phyloP scores from a whole-genome alignment of 64 coral and sea anemone species.

The Astreopora myriophthalma region DNA sequence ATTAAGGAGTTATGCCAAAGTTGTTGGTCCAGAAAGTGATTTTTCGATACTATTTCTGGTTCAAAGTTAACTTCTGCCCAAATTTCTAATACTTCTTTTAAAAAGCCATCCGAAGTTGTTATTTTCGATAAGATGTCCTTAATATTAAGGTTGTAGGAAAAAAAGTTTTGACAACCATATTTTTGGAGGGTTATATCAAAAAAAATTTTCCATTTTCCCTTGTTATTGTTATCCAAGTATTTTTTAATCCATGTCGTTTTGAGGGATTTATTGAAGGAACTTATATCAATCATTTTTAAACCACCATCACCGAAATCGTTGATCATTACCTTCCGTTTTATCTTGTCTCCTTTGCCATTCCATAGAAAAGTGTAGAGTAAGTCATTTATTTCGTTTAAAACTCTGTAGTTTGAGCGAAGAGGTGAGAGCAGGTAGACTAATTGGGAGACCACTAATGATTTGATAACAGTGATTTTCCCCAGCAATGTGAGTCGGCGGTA shows the following conservation, averaged over 20 bases:
- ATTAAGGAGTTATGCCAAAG: too few relatives aligned
- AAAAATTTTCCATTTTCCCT: too few relatives aligned
- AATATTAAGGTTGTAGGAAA: too few relatives aligned
- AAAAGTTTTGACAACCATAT: too few relatives aligned
- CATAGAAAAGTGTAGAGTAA: conserved; percentile 18
- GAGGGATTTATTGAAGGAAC: conserved; percentile 3
- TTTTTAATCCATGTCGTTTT: not conserved
- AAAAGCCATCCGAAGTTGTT: too few relatives aligned
- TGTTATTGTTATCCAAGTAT: not conserved
- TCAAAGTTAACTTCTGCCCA: too few relatives aligned
- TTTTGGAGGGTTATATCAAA: too few relatives aligned
- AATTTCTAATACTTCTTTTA: too few relatives aligned
- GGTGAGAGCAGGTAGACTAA: not conserved
- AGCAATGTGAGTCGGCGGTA: not conserved
- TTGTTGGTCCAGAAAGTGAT: too few relatives aligned
- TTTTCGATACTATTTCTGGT: too few relatives aligned
- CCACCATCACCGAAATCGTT: conserved; percentile 1
- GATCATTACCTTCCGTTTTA: conserved; percentile 20
- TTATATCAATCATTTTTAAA: not conserved
- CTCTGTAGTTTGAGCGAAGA: conserved; percentile 1
- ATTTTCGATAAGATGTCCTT: too few relatives aligned
- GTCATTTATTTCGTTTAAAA: conserved; percentile 1
- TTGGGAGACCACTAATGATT: not conserved
- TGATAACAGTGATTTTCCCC: conserved; percentile 32
- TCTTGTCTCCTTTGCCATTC: conserved; percentile 40